Conservation (phyloP, 2,113 vertebrate genomes). For the Smithornis capensis region DNA sequence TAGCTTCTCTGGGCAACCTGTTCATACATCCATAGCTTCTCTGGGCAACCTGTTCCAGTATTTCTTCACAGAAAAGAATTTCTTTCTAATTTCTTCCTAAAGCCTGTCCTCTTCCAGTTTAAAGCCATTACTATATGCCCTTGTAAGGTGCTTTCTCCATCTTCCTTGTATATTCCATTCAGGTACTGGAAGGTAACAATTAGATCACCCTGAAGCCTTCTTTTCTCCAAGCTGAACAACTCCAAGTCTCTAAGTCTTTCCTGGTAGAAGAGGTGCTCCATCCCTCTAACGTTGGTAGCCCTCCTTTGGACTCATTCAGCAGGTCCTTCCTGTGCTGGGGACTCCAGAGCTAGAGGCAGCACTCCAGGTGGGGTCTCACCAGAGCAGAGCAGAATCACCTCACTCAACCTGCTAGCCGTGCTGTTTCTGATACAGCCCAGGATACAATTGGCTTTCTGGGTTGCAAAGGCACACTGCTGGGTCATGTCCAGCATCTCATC, state of each 20-base stretch:
- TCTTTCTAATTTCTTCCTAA: not conserved
- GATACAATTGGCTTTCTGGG: not conserved
- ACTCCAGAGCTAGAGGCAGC: not conserved
- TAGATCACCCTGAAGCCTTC: too few species aligned
- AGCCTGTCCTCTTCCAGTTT: not conserved
- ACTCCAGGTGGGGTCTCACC: not conserved
- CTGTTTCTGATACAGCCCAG: not conserved
- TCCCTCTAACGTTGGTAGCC: not conserved
- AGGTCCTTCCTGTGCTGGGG: not conserved
- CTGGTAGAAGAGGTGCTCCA: not conserved
- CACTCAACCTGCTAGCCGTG: rapidly evolving
- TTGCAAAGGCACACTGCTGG: not conserved
- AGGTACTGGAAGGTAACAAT: not conserved
- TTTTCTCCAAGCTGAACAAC: not conserved
- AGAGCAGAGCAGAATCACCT: not conserved
- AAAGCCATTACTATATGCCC: not conserved
- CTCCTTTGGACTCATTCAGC: not conserved
- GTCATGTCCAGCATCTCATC: not conserved
- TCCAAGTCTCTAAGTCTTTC: not conserved
- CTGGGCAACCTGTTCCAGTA: not conserved
- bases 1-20: not conserved
- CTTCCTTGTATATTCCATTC: rapidly evolving
- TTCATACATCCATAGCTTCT: not conserved
- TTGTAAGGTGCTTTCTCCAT: not conserved
- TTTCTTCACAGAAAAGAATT: not conserved